Evolutionary conservation across 2,888 invertebrate genomes (phyloP), one percentile per base, ranked within the genome.

Genomic region (Theretra japonica): DNA sequence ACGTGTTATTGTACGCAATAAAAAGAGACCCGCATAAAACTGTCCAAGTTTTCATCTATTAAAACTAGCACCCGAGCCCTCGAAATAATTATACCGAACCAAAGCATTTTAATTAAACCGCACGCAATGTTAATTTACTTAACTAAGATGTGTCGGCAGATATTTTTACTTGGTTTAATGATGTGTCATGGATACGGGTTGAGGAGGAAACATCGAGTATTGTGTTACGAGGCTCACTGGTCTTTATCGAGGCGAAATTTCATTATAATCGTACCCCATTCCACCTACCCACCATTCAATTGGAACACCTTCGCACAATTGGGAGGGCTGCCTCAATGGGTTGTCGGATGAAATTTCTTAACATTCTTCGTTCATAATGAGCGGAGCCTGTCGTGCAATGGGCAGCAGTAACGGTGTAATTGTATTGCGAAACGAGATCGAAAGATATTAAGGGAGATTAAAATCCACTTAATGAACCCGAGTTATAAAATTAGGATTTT

Each of bases 271-370:
- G 87, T 90, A 88, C 92, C 94, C 89, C 87, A 88, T 90, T 89
- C 90, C 89, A 86, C 82, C 84, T 84, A 84, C 88, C 88, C 85
- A 90, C 90, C 86, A 92, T 94, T 94, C 92, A 93, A 93, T 92
- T 87, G 90, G 92, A 93, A 94, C 94, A 94, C 94, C 94, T 94
- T 89, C 89, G 83, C 88, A 94, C 93, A 94, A 94, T 93, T 90
- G 91, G 90, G 87, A 91, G 91, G 94, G 93, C 87, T 88, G 91
- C 88, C 87, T 93, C 90, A 94, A 94, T 94, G 90, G 94, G 91
- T 91, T 92, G 90, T 90, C 90, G 92, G 93, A 94, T 94, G 90
- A 94, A 93, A 94, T 94, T 94, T 94, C 94, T 94, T 92, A 93
- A 92, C 91, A 91, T 92, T 92, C 91, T 90, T 90, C 90, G 85